Evolutionary conservation across 2,888 invertebrate species (phyloP).

Genomic region (Ptychoptera albimana): DNA sequence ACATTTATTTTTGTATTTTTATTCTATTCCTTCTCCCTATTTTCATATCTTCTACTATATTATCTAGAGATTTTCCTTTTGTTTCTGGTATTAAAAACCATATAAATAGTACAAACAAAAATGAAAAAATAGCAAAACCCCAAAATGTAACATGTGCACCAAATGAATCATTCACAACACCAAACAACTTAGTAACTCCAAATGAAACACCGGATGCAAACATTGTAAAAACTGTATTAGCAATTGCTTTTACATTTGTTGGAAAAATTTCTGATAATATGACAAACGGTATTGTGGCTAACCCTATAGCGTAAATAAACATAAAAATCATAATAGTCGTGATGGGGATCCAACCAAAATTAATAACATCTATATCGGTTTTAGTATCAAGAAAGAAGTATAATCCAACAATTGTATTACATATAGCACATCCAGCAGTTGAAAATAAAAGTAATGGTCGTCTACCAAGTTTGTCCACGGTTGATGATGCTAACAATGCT

Average conservation of each 20-base stretch:
- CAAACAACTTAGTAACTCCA: conserved; percentile 40
- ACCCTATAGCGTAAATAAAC: conserved; percentile 42
- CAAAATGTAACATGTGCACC: conserved; percentile 39
- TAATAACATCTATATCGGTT: conserved; percentile 29
- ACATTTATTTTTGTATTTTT: too few species aligned
- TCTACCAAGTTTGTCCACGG: conserved; percentile 45
- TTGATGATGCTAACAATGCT: conserved; percentile 37
- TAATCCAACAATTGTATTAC: conserved; percentile 36
- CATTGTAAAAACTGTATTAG: conserved; percentile 44
- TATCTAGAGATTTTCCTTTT: conserved; percentile 41
- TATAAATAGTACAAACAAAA: conserved; percentile 37
- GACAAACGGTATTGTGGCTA: conserved; percentile 46
- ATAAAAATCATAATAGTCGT: conserved; percentile 42
- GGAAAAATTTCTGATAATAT: conserved; percentile 49
- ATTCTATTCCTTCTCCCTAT: too few species aligned
- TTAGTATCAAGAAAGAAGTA: conserved; percentile 37
- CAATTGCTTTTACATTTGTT: conserved; percentile 43
- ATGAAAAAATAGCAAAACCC: conserved; percentile 35
- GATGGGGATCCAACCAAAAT: conserved; percentile 39
- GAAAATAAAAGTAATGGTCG: conserved; percentile 42
- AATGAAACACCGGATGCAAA: conserved; percentile 42
- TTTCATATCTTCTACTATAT: conserved; percentile 33
- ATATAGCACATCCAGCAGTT: conserved; percentile 36
- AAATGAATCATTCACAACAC: conserved; percentile 35
- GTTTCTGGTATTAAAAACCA: conserved; percentile 39